Evolutionary conservation across 2,888 invertebrate genomes (phyloP), one percentile per base, ranked within the genome.

Genomic region (Adela reaumurella): DNA sequence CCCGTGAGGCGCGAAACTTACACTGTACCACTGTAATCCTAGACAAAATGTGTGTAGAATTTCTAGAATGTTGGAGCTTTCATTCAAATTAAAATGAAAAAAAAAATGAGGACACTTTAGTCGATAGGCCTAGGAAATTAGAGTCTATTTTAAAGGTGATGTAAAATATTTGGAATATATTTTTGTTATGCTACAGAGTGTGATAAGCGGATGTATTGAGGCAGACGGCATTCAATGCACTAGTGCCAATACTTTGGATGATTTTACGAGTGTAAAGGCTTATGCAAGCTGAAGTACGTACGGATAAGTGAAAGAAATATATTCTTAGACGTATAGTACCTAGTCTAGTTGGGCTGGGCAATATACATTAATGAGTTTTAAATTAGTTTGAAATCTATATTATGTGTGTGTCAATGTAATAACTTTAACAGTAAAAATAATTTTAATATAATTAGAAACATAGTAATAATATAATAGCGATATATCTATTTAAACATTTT

Each of bases 121-220:
- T 44, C 19, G 28, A 43, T 24, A 43, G 50, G 50, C 50, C 47
- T 50, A 50, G 46, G n/a, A 35, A 35, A 35, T 49, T 53, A 54
- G 52, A 45, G 47, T 51, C 50, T 50, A 46, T 51, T 51, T 50
- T 49, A 52, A 53, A 54, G 49, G 3, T 3, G 19, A 43, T 43
- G 43, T 6, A 43, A 43, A 19, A 43, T 43, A 35, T 43, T 43
- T 19, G 8, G 24, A 52, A 56, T 58, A 59, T 59, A 59, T 59
- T 59, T 60, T 59, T 59, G 58, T 60, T 57, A 59, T 45, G 24
- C 35, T 35, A 35, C 11, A n/a, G 24, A 45, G 29, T 46, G 49
- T 49, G 46, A 35, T 17, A 44, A 46, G 42, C 17, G 44, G 16
- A 35, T 45, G 29, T 18, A 17, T 28, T 24, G 19, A 14, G 46